Conservation (phyloP, 2,797 vertebrate species). For the Sylvilagus floridanus region DNA sequence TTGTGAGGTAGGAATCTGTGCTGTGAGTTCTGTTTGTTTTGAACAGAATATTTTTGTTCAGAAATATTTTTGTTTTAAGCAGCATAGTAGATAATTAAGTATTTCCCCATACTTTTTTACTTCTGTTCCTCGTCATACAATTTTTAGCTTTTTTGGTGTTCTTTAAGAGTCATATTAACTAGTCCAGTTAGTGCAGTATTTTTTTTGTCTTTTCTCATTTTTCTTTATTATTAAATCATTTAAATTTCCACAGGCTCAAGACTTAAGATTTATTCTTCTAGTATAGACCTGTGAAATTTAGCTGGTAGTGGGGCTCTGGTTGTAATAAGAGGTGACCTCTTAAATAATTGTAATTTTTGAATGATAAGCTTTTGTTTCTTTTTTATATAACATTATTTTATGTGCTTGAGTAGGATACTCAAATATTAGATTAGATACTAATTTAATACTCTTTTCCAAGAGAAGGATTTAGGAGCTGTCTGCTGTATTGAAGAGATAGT, state of each 20-base stretch:
- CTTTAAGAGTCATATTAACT: not conserved
- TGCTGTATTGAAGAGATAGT: not conserved
- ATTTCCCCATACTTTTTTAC: not conserved
- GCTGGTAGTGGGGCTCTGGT: not conserved
- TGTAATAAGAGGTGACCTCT: conserved; percentile 5
- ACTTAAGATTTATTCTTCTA: not conserved
- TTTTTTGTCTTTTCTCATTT: not conserved
- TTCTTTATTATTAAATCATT: conserved; percentile 18
- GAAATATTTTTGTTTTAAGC: too few relatives aligned
- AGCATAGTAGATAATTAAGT: too few relatives aligned
- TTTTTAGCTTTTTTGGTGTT: conserved; percentile 2
- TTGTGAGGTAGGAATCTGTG: not conserved
- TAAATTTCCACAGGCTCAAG: not conserved
- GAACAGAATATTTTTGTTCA: too few relatives aligned
- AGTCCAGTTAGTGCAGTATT: not conserved
- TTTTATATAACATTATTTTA: not conserved
- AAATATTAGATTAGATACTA: not conserved
- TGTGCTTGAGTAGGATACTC: not conserved
- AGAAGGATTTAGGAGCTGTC: not conserved
- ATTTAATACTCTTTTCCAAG: not conserved
- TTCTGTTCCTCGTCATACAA: not conserved
- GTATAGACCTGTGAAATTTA: conserved; percentile 2
- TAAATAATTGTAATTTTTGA: conserved; percentile 34
- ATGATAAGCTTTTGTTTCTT: not conserved
- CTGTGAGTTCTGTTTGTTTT: conserved; percentile 16